These are phyloP conservation scores for Vulpes vulpes DNA, from an alignment of 2,113 vertebrate species.

Conservation along the genomic window DNA sequence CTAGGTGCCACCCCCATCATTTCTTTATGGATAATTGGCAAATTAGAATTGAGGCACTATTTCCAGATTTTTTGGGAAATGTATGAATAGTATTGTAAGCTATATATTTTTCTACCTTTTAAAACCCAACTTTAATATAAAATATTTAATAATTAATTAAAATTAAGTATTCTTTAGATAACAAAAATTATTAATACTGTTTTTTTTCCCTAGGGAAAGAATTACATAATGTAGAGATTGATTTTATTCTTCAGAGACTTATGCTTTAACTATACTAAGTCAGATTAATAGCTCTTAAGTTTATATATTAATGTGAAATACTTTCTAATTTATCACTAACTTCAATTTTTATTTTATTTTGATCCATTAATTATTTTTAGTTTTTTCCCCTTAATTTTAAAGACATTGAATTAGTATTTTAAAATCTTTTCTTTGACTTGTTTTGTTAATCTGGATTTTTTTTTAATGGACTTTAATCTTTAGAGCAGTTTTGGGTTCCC, in stretches of 20 bases:
- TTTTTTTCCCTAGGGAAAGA: background rate
- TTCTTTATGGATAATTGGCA: background rate
- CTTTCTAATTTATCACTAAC: background rate
- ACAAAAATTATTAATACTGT: background rate
- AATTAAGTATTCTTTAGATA: background rate
- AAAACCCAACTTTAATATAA: background rate
- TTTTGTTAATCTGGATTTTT: background rate
- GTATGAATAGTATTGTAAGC: background rate
- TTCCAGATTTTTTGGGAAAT: background rate
- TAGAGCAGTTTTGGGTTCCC: background rate
- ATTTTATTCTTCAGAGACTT: background rate
- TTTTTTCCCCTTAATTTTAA: background rate
- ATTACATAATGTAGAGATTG: background rate
- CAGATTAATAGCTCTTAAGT: background rate
- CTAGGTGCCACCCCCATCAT: background rate
- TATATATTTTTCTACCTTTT: background rate
- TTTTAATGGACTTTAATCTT: background rate
- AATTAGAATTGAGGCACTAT: background rate
- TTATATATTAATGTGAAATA: background rate
- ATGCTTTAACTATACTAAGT: background rate
- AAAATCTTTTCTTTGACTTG: background rate
- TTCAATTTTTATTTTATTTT: background rate
- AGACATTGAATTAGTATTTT: background rate
- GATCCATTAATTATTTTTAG: background rate
- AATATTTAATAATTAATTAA: background rate